These are phyloP conservation scores for Poecilia wingei DNA, from an alignment of 2,797 vertebrate species.

Conservation along the genomic window DNA sequence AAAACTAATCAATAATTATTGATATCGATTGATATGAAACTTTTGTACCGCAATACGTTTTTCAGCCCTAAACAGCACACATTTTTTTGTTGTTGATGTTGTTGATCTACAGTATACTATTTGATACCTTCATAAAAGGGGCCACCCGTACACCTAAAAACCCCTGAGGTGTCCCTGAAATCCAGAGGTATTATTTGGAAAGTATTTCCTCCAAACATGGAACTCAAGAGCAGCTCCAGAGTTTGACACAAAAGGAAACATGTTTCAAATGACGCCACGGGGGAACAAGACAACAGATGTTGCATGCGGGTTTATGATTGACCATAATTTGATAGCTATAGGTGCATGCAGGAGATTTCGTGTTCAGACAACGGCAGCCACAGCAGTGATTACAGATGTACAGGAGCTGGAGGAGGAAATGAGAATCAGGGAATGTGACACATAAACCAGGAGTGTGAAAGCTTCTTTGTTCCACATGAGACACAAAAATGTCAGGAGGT, in stretches of 20 bases:
- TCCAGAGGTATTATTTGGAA: constrained; percentile 41
- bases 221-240: constrained; percentile 14
- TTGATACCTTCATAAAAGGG: constrained; percentile 15
- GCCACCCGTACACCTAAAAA: constrained; percentile 58
- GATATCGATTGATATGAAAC: no score
- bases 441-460: constrained; percentile 41
- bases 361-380: constrained; percentile 61
- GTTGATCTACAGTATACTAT: constrained; percentile 5
- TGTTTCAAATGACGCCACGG: constrained; percentile 22
- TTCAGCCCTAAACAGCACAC: neutral
- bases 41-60: no score
- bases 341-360: constrained; percentile 25
- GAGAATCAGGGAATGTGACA: constrained; percentile 45
- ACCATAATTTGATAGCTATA: constrained; percentile 32
- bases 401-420: constrained; percentile 51
- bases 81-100: no score
- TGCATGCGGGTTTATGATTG: constrained; percentile 19
- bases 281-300: constrained; percentile 43
- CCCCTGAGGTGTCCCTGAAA: constrained; percentile 34
- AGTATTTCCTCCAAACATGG: constrained; percentile 37
- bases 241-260: constrained; percentile 7
- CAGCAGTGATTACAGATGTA: constrained; percentile 65
- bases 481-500: neutral
- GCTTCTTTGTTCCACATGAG: constrained; percentile 26
- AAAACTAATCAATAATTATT: no score